Conservation (phyloP, 2,888 invertebrate species). For the Netelia fuscicornis region DNA sequence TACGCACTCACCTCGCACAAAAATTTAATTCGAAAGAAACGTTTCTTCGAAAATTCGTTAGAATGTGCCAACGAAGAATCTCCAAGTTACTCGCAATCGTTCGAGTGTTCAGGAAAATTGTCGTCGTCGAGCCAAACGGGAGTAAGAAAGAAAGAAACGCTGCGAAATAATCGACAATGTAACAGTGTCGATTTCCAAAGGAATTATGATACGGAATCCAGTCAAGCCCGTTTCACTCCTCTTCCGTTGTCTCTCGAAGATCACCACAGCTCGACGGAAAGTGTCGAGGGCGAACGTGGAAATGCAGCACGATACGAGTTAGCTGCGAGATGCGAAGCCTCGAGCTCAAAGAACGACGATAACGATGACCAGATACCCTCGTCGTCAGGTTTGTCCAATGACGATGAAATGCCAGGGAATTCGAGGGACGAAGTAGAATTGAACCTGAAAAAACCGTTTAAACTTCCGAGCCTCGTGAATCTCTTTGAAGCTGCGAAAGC, state of each 20-base stretch:
- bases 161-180: constrained; percentile 65
- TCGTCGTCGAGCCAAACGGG: constrained; percentile 54
- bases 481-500: constrained; percentile 77
- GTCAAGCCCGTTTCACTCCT: constrained; percentile 20
- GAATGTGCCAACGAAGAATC: constrained; percentile 64
- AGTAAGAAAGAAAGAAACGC: constrained; percentile 69
- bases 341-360: background rate
- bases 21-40: constrained; percentile 73
- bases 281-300: constrained; percentile 58
- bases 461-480: constrained; percentile 81
- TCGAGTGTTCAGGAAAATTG: constrained; percentile 52
- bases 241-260: constrained; percentile 49
- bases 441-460: constrained; percentile 76
- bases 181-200: constrained; percentile 58
- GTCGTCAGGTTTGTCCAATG: constrained; percentile 28
- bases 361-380: constrained; percentile 55
- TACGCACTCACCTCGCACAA: constrained; percentile 66
- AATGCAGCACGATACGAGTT: constrained; percentile 56
- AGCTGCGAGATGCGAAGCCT: constrained; percentile 43
- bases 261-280: constrained; percentile 63
- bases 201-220: constrained; percentile 47
- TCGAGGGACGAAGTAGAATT: constrained; percentile 67
- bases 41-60: constrained; percentile 66
- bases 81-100: constrained; percentile 70
- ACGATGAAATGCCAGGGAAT: constrained; percentile 59